phyloP scores from a whole-genome alignment of 2,113 vertebrate genomes.

The Melospiza georgiana region DNA sequence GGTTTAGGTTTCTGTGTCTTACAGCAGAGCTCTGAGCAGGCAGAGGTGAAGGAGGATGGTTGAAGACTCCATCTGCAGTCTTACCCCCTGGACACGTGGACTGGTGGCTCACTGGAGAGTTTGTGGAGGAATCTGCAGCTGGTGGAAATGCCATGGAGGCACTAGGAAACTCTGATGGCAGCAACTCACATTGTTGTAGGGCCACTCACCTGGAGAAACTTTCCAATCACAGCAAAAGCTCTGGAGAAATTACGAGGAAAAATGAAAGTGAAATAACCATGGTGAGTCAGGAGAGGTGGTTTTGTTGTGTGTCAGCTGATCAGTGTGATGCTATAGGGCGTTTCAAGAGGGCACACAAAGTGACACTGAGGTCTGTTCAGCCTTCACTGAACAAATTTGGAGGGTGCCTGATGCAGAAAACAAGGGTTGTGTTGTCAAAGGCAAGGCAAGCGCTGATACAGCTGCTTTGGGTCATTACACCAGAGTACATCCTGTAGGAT shows the following conservation, averaged over 20 bases:
- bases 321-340: neutral
- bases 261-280: fast-evolving
- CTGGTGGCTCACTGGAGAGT: neutral
- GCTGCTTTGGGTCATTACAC: neutral
- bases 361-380: neutral
- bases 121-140: neutral
- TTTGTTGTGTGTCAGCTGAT: neutral
- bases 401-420: neutral
- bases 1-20: neutral
- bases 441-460: neutral
- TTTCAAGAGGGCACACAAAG: neutral
- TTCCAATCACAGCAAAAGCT: neutral
- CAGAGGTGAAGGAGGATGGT: neutral
- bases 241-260: neutral
- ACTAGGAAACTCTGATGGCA: neutral
- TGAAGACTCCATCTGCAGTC: neutral
- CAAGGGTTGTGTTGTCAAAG: neutral
- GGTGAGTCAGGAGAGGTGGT: neutral
- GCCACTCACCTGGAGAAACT: neutral
- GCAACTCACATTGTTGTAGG: neutral
- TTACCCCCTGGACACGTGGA: neutral
- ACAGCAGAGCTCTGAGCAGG: neutral
- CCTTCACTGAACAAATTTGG: neutral
- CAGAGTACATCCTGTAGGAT: neutral
- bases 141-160: neutral